These are phyloP conservation scores for Branchellion lobata DNA, from an alignment of 2,888 invertebrate genomes.

Conservation along the genomic window DNA sequence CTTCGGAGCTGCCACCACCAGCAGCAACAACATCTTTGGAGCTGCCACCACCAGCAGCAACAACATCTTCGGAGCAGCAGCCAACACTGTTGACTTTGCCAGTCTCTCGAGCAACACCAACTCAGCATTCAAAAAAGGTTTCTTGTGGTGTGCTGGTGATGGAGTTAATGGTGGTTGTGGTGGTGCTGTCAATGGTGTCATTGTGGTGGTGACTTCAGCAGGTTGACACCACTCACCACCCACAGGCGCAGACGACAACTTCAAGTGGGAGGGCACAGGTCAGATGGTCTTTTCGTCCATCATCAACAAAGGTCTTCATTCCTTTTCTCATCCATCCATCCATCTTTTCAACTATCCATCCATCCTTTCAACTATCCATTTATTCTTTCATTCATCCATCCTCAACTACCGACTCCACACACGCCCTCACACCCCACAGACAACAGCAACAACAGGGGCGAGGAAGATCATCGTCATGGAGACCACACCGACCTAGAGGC, in stretches of 20 bases:
- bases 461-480: constrained; percentile 56
- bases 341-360: no score
- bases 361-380: no score
- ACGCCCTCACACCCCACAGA: no score
- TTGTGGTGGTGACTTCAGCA: no score
- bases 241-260: constrained; percentile 24
- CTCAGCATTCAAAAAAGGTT: not conserved
- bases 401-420: no score
- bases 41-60: not conserved
- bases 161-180: no score
- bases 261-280: constrained; percentile 48
- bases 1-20: not conserved
- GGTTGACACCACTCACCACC: not conserved
- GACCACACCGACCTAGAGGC: constrained; percentile 66
- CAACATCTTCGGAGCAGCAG: constrained; percentile 16
- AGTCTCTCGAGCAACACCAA: not conserved
- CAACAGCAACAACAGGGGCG: no score
- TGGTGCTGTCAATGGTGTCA: no score
- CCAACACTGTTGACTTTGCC: constrained; percentile 13
- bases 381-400: no score
- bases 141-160: not conserved
- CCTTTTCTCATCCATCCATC: no score
- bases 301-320: no score
- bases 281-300: constrained; percentile 34
- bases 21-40: not conserved